These are phyloP conservation scores for Copsychus sechellarum DNA, from an alignment of 2,113 vertebrate genomes.

Conservation along the genomic window DNA sequence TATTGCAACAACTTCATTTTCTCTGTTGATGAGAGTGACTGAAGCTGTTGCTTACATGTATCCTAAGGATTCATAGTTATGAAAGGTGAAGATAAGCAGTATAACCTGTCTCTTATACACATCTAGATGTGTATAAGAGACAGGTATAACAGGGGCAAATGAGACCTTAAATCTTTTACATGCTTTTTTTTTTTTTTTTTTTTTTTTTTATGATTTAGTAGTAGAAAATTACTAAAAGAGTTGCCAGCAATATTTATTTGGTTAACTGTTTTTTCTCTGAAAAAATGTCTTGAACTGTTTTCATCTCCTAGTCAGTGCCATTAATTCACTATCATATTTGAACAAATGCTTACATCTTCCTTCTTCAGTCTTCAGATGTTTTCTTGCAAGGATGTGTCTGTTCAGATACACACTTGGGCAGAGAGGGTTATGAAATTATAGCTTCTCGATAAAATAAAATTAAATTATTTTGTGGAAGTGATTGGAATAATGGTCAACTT, in stretches of 20 bases:
- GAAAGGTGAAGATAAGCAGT: background rate
- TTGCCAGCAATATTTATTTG: background rate
- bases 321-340: background rate
- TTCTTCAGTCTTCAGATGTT: background rate
- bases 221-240: background rate
- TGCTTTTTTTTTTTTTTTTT: background rate
- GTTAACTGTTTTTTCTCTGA: background rate
- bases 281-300: background rate
- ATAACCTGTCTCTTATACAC: no score
- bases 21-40: background rate
- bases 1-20: background rate
- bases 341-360: background rate
- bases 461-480: background rate
- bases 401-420: background rate
- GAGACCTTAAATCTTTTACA: background rate
- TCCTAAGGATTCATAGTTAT: background rate
- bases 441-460: background rate
- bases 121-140: no score
- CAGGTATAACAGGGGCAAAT: background rate
- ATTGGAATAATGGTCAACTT: background rate
- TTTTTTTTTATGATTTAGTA: background rate
- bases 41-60: background rate
- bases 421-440: background rate
- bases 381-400: background rate
- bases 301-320: background rate